Conservation (phyloP, 2,113 vertebrate species). For the Ovis canadensis region DNA sequence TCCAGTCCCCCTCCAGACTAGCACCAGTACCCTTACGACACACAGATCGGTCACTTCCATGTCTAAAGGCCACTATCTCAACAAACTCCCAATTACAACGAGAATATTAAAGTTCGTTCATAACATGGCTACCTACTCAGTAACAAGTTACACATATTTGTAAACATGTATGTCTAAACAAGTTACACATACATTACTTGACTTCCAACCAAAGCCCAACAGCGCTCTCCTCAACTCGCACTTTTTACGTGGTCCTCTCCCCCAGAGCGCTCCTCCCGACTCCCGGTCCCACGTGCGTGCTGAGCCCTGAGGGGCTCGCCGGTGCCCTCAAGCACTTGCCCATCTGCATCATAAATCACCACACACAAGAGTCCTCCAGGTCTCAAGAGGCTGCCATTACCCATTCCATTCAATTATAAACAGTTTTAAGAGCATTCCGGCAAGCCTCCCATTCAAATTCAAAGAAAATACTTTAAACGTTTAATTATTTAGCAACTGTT, state of each 20-base stretch:
- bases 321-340: background rate
- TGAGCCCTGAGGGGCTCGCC: background rate
- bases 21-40: background rate
- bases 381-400: background rate
- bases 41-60: background rate
- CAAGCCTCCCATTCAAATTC: background rate
- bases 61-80: background rate
- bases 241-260: background rate
- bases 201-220: background rate
- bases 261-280: background rate
- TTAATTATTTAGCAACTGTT: background rate
- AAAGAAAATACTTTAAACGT: background rate
- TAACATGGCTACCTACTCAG: background rate
- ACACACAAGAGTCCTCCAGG: background rate
- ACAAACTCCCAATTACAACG: background rate
- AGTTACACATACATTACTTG: accelerated
- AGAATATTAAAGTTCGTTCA: background rate
- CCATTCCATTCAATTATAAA: background rate
- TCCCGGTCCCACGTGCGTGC: background rate
- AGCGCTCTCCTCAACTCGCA: background rate
- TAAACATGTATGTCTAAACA: background rate
- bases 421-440: background rate
- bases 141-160: background rate
- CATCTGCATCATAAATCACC: background rate
- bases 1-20: background rate